Percentiles rank a stretch among this genome's conserved stretches.
Evolutionary conservation across 2,797 vertebrate species (phyloP).

Genomic region (Columba guinea): DNA sequence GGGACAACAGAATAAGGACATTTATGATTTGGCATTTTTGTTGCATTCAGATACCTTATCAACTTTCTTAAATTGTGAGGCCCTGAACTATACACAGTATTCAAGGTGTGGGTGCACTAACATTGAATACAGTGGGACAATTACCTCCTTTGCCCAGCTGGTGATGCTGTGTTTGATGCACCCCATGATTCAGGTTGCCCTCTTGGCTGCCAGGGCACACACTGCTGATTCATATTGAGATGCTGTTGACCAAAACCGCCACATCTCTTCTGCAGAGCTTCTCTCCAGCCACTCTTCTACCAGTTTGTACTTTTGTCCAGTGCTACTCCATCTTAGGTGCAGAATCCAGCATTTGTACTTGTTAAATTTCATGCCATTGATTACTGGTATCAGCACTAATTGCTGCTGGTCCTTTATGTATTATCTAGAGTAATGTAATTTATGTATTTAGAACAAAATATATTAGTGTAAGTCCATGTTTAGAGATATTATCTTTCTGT

Average conservation of each 20-base stretch:
- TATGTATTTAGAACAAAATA: not conserved
- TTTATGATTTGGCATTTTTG: not conserved
- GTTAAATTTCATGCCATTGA: not conserved
- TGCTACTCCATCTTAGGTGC: not conserved
- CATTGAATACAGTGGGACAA: accelerated
- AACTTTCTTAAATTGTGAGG: not conserved
- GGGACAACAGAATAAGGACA: not conserved
- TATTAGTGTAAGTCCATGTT: not conserved
- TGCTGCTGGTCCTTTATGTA: not conserved
- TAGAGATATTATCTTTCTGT: not conserved
- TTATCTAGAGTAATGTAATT: not conserved
- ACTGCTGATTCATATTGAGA: accelerated
- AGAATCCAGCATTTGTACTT: not conserved
- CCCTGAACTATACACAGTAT: not conserved
- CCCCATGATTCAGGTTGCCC: not conserved
- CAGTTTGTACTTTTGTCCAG: too few relatives aligned
- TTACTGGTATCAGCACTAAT: not conserved
- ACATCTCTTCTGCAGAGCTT: too few relatives aligned
- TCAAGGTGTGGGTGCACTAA: not conserved
- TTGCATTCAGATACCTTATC: not conserved
- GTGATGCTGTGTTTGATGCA: not conserved
- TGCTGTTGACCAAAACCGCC: too few relatives aligned
- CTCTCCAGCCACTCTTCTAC: too few relatives aligned
- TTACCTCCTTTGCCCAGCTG: accelerated
- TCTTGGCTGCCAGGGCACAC: not conserved